These are phyloP conservation scores for Nothura maculosa DNA, from an alignment of 2,797 vertebrate genomes.

Conservation along the genomic window DNA sequence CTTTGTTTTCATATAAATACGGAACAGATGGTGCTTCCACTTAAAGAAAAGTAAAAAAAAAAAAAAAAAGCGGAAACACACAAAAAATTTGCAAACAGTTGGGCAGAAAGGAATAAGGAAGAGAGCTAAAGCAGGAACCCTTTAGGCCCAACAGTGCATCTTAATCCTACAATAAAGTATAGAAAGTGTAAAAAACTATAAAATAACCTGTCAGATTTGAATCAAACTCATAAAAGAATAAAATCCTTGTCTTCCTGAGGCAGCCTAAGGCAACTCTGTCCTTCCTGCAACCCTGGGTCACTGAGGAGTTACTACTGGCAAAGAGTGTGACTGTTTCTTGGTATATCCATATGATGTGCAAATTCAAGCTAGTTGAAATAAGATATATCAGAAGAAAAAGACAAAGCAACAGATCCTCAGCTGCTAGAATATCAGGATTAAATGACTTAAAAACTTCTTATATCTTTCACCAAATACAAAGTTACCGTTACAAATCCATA, in stretches of 20 bases:
- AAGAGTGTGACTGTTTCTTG: background rate
- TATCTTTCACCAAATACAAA: background rate
- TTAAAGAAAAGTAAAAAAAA: background rate
- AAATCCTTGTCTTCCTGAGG: background rate
- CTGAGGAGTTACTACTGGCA: background rate
- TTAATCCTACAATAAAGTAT: accelerated
- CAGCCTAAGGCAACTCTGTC: background rate
- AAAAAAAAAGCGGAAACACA: accelerated
- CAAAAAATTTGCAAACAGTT: background rate
- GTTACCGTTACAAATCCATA: background rate
- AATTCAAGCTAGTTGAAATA: background rate
- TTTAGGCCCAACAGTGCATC: background rate
- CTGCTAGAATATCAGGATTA: background rate
- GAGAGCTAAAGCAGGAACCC: background rate
- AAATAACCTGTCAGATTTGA: background rate
- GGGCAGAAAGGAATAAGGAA: background rate
- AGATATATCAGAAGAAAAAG: background rate
- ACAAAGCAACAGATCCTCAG: background rate
- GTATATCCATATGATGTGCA: background rate
- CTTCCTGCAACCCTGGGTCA: too few relatives aligned
- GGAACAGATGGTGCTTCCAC: background rate
- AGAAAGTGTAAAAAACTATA: background rate
- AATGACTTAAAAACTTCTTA: background rate
- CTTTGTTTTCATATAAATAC: background rate
- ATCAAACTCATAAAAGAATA: background rate